A percentile compares a stretch with the other conserved stretches of the same genome.
phyloP scores from a whole-genome alignment of 1,140 invertebrate species.

The Antheraea pernyi region DNA sequence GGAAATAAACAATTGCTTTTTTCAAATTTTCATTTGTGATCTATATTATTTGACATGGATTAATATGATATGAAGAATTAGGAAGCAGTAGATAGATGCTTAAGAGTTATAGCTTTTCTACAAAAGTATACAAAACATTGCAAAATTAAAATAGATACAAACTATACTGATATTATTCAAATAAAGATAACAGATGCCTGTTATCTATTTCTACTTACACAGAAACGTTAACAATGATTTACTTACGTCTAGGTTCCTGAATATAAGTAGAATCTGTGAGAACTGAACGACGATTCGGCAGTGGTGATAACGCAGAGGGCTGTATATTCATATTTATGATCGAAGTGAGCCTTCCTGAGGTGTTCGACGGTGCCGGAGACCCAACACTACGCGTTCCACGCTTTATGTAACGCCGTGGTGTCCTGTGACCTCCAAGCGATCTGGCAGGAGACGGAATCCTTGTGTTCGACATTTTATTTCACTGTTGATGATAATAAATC shows the following conservation, averaged over 20 bases:
- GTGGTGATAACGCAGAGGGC: slow-evolving; percentile 42
- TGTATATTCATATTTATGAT: slow-evolving; percentile 37
- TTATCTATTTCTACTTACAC: too few relatives aligned
- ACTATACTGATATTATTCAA: too few relatives aligned
- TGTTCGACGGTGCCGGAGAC: slow-evolving; percentile 45
- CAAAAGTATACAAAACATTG: too few relatives aligned
- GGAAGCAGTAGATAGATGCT: too few relatives aligned
- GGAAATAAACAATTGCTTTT: too few relatives aligned
- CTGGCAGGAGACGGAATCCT: slow-evolving; percentile 53
- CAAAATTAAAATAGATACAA: too few relatives aligned
- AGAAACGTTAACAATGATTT: too few relatives aligned
- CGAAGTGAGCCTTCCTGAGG: slow-evolving; percentile 40
- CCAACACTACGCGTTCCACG: slow-evolving; percentile 45
- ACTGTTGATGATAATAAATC: neutral
- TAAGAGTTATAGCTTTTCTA: too few relatives aligned
- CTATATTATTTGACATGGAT: too few relatives aligned
- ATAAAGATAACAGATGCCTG: too few relatives aligned
- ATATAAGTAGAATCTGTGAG: slow-evolving; percentile 56
- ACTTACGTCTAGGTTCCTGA: slow-evolving; percentile 56
- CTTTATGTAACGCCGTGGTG: slow-evolving; percentile 35
- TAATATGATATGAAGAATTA: too few relatives aligned
- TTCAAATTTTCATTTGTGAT: too few relatives aligned
- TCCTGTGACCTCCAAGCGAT: slow-evolving; percentile 37
- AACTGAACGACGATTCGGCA: slow-evolving; percentile 42
- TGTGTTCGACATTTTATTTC: slow-evolving; percentile 35